Base-by-base conservation (phyloP, 2,888 invertebrate genomes). In the Petrolisthes cinctipes region DNA sequence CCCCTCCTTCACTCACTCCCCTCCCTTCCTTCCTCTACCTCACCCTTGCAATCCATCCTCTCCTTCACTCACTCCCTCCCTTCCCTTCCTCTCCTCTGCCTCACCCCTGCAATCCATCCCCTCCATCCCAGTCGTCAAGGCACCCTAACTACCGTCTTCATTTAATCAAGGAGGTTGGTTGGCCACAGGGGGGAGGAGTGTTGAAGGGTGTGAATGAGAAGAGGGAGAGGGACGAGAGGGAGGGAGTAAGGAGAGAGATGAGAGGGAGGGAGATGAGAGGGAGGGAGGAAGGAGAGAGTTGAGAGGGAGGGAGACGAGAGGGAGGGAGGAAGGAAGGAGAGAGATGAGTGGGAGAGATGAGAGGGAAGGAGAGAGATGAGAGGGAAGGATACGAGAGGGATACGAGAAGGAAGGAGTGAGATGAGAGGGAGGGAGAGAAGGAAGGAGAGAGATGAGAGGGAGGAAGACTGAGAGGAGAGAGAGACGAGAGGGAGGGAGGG, bases 31-130 rank as follows among this genome's bases (percentile, higher is more conserved):
- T 11, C 78, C 51, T 37, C 9, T 37, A 9, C 51, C 78, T 53
- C 53, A n/a, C 23, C 11, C 23, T 20, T 61, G 37, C 57, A 11
- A 61, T 23, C 51, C 57, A n/a, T n/a, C n/a, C n/a, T 92, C 92
- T 92, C 92, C 92, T 92, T 92, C 92, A 92, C 92, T 92, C 92
- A 92, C 92, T 54, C 17, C 73, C 23, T 56, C 23, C 73, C 6
- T 3, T 66, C 6, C 14, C 82, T 71, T 7, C 53, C 76, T 57
- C 75, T n/a, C 5, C 17, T 23, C 57, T 14, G 23, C 20, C 14
- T 9, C 80, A 23, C 57, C n/a, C 73, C 7, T 20, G 11, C 73
- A 17, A 11, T 73, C 23, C 7, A 11, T 20, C 23, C n/a, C 73
- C n/a, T 20, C 20, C 23, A 4, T 20, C 20, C 23, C 20, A 7